These are phyloP conservation scores for Oeneis ivallda DNA, from an alignment of 2,888 invertebrate species.

Conservation along the genomic window DNA sequence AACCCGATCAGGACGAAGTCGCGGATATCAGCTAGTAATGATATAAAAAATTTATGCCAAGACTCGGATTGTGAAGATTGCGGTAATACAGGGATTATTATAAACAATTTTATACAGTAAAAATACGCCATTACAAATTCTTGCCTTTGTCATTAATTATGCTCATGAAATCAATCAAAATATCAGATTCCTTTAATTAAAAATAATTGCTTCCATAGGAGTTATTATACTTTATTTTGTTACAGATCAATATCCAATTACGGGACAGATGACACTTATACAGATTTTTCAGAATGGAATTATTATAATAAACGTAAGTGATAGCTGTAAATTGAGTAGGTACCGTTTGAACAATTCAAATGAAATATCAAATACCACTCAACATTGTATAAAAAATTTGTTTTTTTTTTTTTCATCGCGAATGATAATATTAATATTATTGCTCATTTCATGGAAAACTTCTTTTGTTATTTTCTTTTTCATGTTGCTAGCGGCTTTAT, in stretches of 20 bases:
- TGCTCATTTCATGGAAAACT: not conserved
- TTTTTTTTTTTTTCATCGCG: not conserved
- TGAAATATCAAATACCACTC: conserved; percentile 1
- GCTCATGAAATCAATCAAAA: conserved; percentile 21
- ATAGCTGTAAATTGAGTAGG: conserved; percentile 17
- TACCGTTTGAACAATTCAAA: not conserved
- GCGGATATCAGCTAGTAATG: too few species aligned
- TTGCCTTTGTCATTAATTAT: conserved; percentile 17
- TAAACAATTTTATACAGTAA: conserved; percentile 4
- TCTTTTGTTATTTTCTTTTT: not conserved
- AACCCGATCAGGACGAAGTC: too few species aligned
- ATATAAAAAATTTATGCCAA: not conserved
- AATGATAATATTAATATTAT: not conserved
- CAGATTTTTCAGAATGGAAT: conserved; percentile 26
- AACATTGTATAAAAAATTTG: not conserved
- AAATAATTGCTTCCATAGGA: conserved; percentile 54
- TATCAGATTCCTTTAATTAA: conserved; percentile 54
- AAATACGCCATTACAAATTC: conserved; percentile 10
- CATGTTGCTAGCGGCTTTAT: too few species aligned
- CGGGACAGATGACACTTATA: conserved; percentile 27
- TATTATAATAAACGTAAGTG: conserved; percentile 29
- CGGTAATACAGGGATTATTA: not conserved
- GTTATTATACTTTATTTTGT: conserved; percentile 45
- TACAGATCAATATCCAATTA: conserved; percentile 48
- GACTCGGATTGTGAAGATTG: not conserved